Evolutionary conservation across 2,888 invertebrate genomes (phyloP), one percentile per base, ranked within the genome.

Genomic region (Spisula solida): DNA sequence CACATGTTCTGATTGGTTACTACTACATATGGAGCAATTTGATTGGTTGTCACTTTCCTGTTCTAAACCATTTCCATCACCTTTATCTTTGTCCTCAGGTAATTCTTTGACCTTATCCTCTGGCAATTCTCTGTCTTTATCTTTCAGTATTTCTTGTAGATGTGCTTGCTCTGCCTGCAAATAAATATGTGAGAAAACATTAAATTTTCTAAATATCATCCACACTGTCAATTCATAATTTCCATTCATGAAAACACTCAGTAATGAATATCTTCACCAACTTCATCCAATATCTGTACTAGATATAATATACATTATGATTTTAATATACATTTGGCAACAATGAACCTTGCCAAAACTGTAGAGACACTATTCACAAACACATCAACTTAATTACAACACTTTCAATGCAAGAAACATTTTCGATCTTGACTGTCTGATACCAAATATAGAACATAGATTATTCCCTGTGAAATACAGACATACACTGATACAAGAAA

Each of bases 161-260:
- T 34, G 84, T 18, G 41, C 14, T 78, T 55, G 84, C 55, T 84
- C 84, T 75, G 84, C 84, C 84, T 84, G 51, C 31, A 81, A 56
- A 31, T n/a, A 82, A 41, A 51, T 51, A 16, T 51, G 51, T 1
- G 1, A 51, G 51, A 51, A 51, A 51, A 10, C 51, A 16, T 10
- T 12, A 5, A 51, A 51, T 51, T 12, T 51, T 51, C 14, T 51
- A 16, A 51, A 16, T 51, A 16, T 16, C 51, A 51, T 51, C 51
- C 51, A 51, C 14, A 51, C 51, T 41, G 41, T 41, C 41, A 5
- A 41, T 8, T 41, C 41, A 41, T 41, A 41, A 41, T 41, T 41
- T 41, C 41, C 41, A 41, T 41, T 41, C 41, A 5, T 41, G 4
- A 41, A 41, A 41, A 41, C 41, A 41, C 41, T 41, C 2, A 41